Percentiles rank a stretch among this genome's conserved stretches.
Evolutionary conservation across 2,113 vertebrate genomes (phyloP).

Genomic region (Alethe diademata): DNA sequence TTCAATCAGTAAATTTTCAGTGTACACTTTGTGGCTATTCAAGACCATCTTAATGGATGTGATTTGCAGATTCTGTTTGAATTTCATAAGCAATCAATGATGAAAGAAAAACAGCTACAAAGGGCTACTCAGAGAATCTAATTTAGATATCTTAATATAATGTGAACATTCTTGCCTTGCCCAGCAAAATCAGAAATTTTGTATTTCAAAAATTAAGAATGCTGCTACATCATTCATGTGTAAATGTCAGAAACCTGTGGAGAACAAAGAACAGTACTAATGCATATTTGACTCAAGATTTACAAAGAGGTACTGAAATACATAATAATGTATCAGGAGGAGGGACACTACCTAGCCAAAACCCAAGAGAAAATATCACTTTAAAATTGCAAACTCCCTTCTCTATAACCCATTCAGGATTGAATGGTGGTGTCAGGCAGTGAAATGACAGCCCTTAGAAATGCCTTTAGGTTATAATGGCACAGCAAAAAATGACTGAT

Average conservation of each 20-base stretch:
- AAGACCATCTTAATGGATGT: background rate
- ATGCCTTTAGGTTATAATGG: constrained; percentile 27
- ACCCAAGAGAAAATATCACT: background rate
- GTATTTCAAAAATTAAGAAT: background rate
- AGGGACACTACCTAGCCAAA: background rate
- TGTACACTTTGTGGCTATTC: background rate
- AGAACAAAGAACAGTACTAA: background rate
- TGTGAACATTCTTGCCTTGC: background rate
- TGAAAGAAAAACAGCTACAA: background rate
- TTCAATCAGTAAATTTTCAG: background rate
- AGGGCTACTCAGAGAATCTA: background rate
- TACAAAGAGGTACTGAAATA: background rate
- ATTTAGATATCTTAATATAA: background rate
- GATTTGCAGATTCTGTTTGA: background rate
- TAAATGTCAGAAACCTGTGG: background rate
- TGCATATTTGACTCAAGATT: background rate
- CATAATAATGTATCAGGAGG: background rate
- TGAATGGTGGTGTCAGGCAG: background rate
- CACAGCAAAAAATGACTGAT: constrained; percentile 2
- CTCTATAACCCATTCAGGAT: background rate
- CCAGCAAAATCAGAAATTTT: background rate
- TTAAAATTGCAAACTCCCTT: background rate
- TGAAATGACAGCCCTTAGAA: constrained; percentile 36
- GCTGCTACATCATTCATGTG: background rate
- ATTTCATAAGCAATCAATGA: background rate